These are phyloP conservation scores for Meriones unguiculatus DNA, from an alignment of 2,113 vertebrate genomes.

Conservation along the genomic window DNA sequence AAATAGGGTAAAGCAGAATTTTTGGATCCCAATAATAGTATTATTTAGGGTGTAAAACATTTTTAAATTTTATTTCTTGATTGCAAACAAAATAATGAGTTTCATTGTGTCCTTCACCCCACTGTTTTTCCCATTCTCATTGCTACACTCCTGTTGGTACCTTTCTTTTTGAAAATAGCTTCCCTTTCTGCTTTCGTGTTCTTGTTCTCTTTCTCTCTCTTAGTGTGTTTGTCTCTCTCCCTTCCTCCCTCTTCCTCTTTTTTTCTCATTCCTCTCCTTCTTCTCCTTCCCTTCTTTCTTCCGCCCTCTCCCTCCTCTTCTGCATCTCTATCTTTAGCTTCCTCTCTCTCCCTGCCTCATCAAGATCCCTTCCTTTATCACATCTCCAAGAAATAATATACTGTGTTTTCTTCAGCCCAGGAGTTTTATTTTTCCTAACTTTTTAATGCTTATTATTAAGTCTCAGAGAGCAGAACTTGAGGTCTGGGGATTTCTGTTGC, in stretches of 20 bases:
- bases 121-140: background rate
- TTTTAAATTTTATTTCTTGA: background rate
- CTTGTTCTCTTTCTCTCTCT: background rate
- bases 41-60: background rate
- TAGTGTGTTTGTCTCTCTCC: background rate
- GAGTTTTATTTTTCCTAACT: conserved; percentile 40
- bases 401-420: background rate
- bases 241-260: background rate
- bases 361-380: background rate
- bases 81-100: background rate
- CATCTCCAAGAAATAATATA: background rate
- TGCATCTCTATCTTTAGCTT: background rate
- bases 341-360: too few species aligned
- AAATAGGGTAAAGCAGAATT: background rate
- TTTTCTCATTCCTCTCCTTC: background rate
- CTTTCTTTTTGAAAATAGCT: background rate
- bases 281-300: background rate
- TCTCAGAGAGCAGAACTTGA: conserved; percentile 40
- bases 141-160: background rate
- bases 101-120: background rate
- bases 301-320: too few species aligned
- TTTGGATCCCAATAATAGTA: background rate
- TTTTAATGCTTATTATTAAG: conserved; percentile 11
- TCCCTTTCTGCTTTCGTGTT: background rate
- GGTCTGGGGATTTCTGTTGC: background rate